phyloP scores from a whole-genome alignment of 2,113 vertebrate genomes.

The Actinemys pallida region DNA sequence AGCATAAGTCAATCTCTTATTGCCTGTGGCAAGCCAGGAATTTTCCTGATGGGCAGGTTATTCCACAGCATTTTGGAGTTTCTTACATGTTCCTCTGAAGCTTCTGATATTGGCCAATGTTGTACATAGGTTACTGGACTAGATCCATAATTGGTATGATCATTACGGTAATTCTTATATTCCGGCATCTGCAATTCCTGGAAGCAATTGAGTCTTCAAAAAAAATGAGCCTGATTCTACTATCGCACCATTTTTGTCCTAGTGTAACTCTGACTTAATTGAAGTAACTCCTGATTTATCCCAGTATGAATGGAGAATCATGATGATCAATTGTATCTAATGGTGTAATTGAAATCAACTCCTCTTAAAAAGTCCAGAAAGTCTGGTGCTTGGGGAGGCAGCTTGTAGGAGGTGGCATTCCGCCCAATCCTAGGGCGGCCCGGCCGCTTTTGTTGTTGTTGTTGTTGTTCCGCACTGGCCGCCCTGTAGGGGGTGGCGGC shows the following conservation, averaged over 20 bases:
- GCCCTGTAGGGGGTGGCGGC: too few relatives aligned
- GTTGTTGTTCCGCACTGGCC: too few relatives aligned
- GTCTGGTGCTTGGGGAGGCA: neutral
- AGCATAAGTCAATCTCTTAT: neutral
- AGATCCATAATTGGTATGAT: neutral
- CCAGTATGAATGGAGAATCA: neutral
- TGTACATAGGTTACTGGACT: neutral
- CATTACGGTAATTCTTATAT: neutral
- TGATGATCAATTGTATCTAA: neutral
- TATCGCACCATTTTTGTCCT: neutral
- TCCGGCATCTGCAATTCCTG: neutral
- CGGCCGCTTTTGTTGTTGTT: too few relatives aligned
- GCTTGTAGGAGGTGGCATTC: too few relatives aligned
- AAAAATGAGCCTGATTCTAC: neutral
- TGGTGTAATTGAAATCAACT: neutral
- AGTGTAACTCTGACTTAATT: neutral
- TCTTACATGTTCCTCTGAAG: neutral
- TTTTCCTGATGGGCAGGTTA: neutral
- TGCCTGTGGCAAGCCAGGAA: neutral
- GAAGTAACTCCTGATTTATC: constrained; percentile 34
- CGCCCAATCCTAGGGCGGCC: too few relatives aligned
- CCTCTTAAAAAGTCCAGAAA: constrained; percentile 34
- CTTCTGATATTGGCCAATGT: neutral
- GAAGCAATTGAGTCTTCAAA: neutral
- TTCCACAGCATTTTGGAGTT: neutral